Conservation (phyloP, 1,140 invertebrate genomes). For the Drosophila cardini region DNA sequence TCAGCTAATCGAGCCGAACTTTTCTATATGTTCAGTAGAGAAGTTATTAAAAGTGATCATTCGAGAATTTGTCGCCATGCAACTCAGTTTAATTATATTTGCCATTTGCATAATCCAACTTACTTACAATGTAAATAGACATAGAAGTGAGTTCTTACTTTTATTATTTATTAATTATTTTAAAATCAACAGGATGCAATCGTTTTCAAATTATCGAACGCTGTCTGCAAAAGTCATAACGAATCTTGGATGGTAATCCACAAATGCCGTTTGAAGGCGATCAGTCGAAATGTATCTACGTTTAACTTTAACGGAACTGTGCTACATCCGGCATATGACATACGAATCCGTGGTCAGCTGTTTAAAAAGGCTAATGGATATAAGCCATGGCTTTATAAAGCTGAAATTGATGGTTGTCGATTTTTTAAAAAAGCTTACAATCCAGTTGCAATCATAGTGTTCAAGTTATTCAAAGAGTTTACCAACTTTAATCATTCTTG, state of each 20-base stretch:
- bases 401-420: slow-evolving; percentile 4
- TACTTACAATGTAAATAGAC: neutral
- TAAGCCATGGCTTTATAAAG: slow-evolving; percentile 30
- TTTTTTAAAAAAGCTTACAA: slow-evolving; percentile 15
- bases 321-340: slow-evolving; percentile 12
- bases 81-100: neutral
- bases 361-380: slow-evolving; percentile 40
- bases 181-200: neutral
- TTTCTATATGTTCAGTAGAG: too few relatives aligned
- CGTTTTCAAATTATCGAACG: neutral
- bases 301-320: slow-evolving; percentile 22
- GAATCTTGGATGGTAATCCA: slow-evolving; percentile 14
- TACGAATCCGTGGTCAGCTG: neutral
- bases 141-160: neutral
- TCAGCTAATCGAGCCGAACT: neutral
- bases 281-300: slow-evolving; percentile 15
- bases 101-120: neutral
- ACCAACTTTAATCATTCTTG: slow-evolving; percentile 20
- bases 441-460: slow-evolving; percentile 11
- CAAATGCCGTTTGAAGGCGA: slow-evolving; percentile 25
- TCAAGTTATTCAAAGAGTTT: neutral
- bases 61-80: neutral
- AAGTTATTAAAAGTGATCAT: neutral
- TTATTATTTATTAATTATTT: neutral
- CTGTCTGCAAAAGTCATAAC: neutral